phyloP scores from a whole-genome alignment of 1,140 invertebrate genomes.

The Leptinotarsa undecemlineata region DNA sequence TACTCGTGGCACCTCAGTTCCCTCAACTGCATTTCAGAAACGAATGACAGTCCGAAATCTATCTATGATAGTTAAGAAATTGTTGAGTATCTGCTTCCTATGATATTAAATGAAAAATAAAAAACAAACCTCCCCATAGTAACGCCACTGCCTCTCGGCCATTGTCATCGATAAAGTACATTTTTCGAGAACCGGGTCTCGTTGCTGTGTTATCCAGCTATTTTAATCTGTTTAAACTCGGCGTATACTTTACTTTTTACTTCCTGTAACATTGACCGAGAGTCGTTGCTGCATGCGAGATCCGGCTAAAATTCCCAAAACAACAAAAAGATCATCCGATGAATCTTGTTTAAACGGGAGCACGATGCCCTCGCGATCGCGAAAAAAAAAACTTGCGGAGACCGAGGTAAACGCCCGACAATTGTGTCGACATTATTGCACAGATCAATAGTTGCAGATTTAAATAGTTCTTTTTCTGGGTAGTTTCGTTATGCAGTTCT shows the following conservation, averaged over 20 bases:
- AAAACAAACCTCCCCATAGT: too few relatives aligned
- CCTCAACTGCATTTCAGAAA: too few relatives aligned
- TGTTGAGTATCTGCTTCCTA: too few relatives aligned
- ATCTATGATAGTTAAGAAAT: too few relatives aligned
- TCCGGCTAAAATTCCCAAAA: not conserved
- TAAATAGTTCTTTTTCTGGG: not conserved
- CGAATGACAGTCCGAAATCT: too few relatives aligned
- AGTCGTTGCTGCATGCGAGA: not conserved
- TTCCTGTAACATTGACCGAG: slow-evolving; percentile 5
- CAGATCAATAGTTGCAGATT: not conserved
- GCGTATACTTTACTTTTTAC: not conserved
- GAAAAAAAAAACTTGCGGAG: not conserved
- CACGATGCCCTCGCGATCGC: not conserved
- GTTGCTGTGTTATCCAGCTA: not conserved
- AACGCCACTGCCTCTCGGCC: not conserved
- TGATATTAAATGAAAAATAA: too few relatives aligned
- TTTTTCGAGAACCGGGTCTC: not conserved
- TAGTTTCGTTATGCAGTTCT: not conserved
- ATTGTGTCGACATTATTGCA: not conserved
- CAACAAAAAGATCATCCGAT: not conserved
- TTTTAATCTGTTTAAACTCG: not conserved
- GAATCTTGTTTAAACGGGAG: slow-evolving; percentile 5
- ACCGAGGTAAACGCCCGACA: not conserved
- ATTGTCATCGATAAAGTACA: not conserved
- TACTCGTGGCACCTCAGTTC: too few relatives aligned